Conservation (phyloP, 2,888 invertebrate species). For the Coenonympha arcania region DNA sequence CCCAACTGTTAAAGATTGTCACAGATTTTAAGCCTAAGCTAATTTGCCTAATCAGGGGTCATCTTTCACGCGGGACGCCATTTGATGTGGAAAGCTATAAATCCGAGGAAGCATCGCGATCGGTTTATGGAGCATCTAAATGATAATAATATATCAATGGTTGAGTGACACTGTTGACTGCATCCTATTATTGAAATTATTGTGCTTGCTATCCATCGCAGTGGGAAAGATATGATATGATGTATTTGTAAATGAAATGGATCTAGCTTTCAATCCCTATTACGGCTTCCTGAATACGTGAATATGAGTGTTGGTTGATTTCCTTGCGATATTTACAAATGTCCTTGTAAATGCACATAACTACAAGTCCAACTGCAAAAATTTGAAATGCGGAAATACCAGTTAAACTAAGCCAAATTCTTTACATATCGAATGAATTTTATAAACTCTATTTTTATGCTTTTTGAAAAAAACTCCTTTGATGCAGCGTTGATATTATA, state of each 20-base stretch:
- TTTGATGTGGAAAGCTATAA: constrained; percentile 11
- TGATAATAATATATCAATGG: constrained; percentile 12
- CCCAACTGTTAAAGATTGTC: constrained; percentile 1
- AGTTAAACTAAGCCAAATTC: no score
- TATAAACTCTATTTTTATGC: no score
- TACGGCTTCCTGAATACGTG: no score
- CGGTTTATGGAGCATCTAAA: constrained; percentile 9
- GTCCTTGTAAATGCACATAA: no score
- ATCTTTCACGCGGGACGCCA: constrained; percentile 7
- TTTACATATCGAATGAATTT: no score
- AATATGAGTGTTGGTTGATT: no score
- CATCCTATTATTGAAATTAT: constrained; percentile 5
- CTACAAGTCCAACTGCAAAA: no score
- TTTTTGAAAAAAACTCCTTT: no score
- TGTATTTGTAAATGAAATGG: neutral
- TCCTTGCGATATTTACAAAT: no score
- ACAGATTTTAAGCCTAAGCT: constrained; percentile 9
- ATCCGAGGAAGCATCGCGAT: constrained; percentile 4
- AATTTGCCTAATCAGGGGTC: constrained; percentile 9
- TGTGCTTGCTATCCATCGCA: neutral
- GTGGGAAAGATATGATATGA: neutral
- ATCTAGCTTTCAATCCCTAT: no score
- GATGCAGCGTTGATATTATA: no score
- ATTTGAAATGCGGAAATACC: no score
- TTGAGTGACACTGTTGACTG: constrained; percentile 4